phyloP scores from a whole-genome alignment of 23 tunicate species.

The Clavelina lepadiformis region DNA sequence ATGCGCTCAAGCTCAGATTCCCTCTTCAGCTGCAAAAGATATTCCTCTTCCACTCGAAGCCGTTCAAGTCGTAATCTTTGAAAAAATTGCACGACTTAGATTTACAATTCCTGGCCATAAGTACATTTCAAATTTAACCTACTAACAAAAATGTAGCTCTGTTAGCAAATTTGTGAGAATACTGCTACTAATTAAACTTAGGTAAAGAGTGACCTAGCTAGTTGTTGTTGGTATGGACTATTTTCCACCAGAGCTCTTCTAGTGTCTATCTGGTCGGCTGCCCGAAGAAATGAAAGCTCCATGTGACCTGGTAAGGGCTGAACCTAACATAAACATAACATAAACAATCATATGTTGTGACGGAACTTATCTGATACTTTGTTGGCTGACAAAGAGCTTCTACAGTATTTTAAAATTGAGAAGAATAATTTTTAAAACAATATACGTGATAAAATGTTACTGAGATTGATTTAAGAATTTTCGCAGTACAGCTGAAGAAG shows the following conservation, averaged over 20 bases:
- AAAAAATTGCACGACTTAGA: no score
- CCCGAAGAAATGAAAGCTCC: conserved; percentile 61
- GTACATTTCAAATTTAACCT: no score
- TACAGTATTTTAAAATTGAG: no score
- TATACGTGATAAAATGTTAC: no score
- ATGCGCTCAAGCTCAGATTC: conserved; percentile 93
- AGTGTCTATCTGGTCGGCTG: conserved; percentile 86
- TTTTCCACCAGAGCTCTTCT: conserved; percentile 84
- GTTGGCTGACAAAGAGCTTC: no score
- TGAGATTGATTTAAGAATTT: no score
- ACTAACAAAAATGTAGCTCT: neutral
- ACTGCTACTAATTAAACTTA: conserved; percentile 3
- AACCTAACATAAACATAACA: conserved; percentile 20
- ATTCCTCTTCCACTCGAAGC: conserved; percentile 87
- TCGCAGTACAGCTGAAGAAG: no score
- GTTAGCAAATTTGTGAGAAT: neutral
- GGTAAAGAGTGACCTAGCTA: conserved; percentile 28
- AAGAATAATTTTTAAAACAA: no score
- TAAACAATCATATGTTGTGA: neutral
- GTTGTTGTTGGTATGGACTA: conserved; percentile 87
- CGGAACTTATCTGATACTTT: neutral
- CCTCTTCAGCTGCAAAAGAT: conserved; percentile 75
- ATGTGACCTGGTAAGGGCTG: conserved; percentile 52
- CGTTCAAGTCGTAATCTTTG: conserved; percentile 64
- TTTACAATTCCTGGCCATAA: no score